phyloP scores from a whole-genome alignment of 1,140 invertebrate species.

The Hylaeus volcanicus region DNA sequence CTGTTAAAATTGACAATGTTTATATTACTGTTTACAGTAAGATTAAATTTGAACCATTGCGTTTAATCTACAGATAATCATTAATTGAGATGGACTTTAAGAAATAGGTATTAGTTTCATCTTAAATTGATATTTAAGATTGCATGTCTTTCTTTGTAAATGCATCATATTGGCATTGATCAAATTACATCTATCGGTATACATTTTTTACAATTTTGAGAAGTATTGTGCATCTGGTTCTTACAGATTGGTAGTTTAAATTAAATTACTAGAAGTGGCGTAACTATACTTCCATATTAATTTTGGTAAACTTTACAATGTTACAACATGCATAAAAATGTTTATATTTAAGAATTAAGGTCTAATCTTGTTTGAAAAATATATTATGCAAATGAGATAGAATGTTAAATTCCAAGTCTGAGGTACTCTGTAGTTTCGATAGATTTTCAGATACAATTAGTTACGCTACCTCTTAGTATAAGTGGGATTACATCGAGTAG shows the following conservation, averaged over 20 bases:
- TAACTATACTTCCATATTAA: constrained; percentile 60
- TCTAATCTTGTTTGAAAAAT: not conserved
- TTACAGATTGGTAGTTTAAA: constrained; percentile 66
- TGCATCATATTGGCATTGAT: constrained; percentile 38
- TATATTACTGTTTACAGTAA: constrained; percentile 14
- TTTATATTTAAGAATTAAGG: not conserved
- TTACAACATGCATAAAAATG: not conserved
- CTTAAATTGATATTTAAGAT: constrained; percentile 34
- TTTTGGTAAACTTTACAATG: not conserved
- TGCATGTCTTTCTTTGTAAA: constrained; percentile 47
- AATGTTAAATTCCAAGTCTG: not conserved
- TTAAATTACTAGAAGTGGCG: constrained; percentile 56
- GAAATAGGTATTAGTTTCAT: constrained; percentile 37
- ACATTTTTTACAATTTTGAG: constrained; percentile 44
- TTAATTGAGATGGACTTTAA: constrained; percentile 24
- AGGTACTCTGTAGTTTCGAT: not conserved
- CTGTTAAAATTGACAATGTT: not conserved
- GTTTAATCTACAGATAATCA: constrained; percentile 33
- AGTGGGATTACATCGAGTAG: constrained; percentile 65
- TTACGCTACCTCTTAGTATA: constrained; percentile 57
- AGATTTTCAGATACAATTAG: constrained; percentile 32
- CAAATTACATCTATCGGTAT: constrained; percentile 33
- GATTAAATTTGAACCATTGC: constrained; percentile 24
- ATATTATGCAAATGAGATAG: constrained; percentile 8
- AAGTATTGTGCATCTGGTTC: constrained; percentile 80